phyloP scores from a whole-genome alignment of 2,113 vertebrate genomes.

The Psittacula cyanocephala region DNA sequence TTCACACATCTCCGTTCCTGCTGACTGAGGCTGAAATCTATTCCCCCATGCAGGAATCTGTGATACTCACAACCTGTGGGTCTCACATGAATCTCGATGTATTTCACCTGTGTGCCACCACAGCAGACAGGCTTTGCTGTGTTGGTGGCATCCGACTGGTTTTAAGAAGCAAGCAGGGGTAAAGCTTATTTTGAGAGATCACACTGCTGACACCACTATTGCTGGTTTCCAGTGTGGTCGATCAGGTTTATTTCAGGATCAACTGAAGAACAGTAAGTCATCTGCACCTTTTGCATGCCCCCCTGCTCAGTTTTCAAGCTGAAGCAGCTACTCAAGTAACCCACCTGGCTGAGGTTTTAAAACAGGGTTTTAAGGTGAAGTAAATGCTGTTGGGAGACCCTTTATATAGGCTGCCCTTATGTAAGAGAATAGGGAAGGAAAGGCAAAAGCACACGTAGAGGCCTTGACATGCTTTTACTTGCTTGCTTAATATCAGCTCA shows the following conservation, averaged over 20 bases:
- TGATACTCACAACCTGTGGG: not conserved
- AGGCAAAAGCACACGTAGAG: not conserved
- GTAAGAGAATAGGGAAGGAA: not conserved
- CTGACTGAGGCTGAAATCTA: not conserved
- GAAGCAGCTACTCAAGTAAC: not conserved
- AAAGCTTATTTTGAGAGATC: not conserved
- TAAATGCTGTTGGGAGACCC: not conserved
- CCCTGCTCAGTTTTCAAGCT: not conserved
- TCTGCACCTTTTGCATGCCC: not conserved
- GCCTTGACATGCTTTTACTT: not conserved
- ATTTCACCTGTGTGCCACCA: not conserved
- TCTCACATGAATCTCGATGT: not conserved
- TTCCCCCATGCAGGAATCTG: not conserved
- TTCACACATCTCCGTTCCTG: not conserved
- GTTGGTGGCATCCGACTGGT: accelerated
- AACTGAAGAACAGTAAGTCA: not conserved
- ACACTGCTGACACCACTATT: accelerated
- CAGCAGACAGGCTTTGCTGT: not conserved
- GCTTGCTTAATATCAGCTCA: not conserved
- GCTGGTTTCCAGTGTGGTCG: not conserved
- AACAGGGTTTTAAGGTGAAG: not conserved
- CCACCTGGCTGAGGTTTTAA: not conserved
- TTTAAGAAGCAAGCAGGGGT: not conserved
- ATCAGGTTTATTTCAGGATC: not conserved
- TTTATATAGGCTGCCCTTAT: not conserved